These are phyloP conservation scores for Notoglanidium macrostoma DNA, from an alignment of 2,797 vertebrate genomes.

Conservation along the genomic window DNA sequence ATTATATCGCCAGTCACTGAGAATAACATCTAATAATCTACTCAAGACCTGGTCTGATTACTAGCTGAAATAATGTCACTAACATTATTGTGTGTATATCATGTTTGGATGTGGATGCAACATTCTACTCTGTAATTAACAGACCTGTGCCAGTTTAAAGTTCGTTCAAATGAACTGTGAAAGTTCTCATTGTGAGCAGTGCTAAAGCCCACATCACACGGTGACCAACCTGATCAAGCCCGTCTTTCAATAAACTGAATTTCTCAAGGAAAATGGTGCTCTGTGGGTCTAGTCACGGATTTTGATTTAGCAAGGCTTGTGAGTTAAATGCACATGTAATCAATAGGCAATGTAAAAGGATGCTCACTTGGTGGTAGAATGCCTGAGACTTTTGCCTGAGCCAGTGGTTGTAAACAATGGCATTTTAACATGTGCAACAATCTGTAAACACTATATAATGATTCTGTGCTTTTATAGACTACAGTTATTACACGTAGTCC, in stretches of 20 bases:
- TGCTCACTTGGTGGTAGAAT: neutral
- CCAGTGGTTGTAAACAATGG: neutral
- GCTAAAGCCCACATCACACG: neutral
- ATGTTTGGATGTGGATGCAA: neutral
- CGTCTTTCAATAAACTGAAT: neutral
- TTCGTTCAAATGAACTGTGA: neutral
- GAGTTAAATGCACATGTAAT: neutral
- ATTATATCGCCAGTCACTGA: neutral
- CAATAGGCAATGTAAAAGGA: neutral
- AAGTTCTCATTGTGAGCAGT: neutral
- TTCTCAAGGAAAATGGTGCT: neutral
- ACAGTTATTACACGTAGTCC: neutral
- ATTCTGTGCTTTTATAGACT: neutral
- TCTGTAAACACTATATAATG: neutral
- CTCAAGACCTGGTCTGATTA: too few relatives aligned
- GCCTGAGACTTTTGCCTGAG: neutral
- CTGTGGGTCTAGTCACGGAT: neutral
- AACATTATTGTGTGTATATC: too few relatives aligned
- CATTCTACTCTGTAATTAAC: too few relatives aligned
- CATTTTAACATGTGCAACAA: neutral
- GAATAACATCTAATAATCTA: neutral
- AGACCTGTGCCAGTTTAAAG: neutral
- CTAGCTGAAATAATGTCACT: too few relatives aligned
- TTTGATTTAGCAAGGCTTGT: neutral
- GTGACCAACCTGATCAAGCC: neutral